These are phyloP conservation scores for Apaloderma vittatum DNA, from an alignment of 2,113 vertebrate genomes.

Conservation along the genomic window DNA sequence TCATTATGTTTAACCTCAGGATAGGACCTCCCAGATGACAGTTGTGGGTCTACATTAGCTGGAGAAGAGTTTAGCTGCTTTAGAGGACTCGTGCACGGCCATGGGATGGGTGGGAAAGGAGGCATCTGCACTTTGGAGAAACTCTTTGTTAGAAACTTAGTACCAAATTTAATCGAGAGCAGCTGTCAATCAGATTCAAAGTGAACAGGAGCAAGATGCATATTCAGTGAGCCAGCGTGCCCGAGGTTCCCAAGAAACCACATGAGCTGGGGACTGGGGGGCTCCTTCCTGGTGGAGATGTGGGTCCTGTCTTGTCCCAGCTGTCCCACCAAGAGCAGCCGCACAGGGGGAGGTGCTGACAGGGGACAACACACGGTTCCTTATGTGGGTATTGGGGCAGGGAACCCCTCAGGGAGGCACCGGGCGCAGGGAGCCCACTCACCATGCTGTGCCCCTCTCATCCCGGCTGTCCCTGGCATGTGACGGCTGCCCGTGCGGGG, in stretches of 20 bases:
- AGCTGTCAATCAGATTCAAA: neutral
- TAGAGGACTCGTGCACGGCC: rapidly evolving
- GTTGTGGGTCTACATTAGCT: rapidly evolving
- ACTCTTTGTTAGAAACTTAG: rapidly evolving
- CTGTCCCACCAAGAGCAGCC: rapidly evolving
- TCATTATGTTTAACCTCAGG: neutral
- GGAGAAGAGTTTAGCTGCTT: neutral
- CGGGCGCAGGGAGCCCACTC: rapidly evolving
- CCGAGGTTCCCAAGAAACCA: rapidly evolving
- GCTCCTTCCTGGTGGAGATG: neutral
- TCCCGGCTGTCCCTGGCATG: rapidly evolving
- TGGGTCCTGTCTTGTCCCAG: neutral
- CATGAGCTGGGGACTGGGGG: too few species aligned
- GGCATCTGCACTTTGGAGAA: neutral
- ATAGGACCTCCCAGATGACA: neutral
- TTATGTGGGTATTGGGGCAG: rapidly evolving
- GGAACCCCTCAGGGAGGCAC: neutral
- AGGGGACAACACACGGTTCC: neutral
- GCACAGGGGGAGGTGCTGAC: neutral
- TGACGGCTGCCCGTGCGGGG: neutral
- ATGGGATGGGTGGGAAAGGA: neutral
- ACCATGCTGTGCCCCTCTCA: neutral
- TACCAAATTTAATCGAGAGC: rapidly evolving
- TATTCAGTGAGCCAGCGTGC: rapidly evolving
- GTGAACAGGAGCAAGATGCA: rapidly evolving